These are phyloP conservation scores for Labeo rohita DNA, from an alignment of 2,113 vertebrate genomes.

Conservation along the genomic window DNA sequence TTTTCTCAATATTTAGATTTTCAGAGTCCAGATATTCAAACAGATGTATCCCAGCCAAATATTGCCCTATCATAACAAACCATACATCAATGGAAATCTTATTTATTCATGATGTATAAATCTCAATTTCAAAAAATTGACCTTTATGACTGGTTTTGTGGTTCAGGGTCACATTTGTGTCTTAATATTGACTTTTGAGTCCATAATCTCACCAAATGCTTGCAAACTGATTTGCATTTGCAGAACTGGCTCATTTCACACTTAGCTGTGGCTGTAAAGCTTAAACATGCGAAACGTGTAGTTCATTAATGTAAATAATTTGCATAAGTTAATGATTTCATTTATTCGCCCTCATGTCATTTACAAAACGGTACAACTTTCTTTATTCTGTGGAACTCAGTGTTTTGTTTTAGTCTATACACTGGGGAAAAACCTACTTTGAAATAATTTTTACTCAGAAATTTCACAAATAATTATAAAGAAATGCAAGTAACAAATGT, in stretches of 20 bases:
- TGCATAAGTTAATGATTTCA: not conserved
- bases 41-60: no score
- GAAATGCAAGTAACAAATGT: not conserved
- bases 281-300: conserved; percentile 9
- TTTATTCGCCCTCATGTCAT: not conserved
- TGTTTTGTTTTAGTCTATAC: no score
- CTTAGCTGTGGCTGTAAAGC: not conserved
- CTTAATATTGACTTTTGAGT: conserved; percentile 58
- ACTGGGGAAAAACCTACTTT: no score
- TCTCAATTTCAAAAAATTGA: no score
- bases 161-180: conserved; percentile 49
- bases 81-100: no score
- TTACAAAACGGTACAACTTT: not conserved
- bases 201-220: conserved; percentile 50
- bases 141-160: no score
- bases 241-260: conserved; percentile 60
- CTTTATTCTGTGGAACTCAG: not conserved
- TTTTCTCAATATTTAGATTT: no score
- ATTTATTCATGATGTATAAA: no score
- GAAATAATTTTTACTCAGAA: no score
- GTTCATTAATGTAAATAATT: not conserved
- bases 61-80: no score
- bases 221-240: conserved; percentile 57
- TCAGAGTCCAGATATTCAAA: no score
- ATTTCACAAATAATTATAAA: no score